Base-by-base conservation (phyloP, 2,113 vertebrate species). In the Pseudorectes ferrugineus region DNA sequence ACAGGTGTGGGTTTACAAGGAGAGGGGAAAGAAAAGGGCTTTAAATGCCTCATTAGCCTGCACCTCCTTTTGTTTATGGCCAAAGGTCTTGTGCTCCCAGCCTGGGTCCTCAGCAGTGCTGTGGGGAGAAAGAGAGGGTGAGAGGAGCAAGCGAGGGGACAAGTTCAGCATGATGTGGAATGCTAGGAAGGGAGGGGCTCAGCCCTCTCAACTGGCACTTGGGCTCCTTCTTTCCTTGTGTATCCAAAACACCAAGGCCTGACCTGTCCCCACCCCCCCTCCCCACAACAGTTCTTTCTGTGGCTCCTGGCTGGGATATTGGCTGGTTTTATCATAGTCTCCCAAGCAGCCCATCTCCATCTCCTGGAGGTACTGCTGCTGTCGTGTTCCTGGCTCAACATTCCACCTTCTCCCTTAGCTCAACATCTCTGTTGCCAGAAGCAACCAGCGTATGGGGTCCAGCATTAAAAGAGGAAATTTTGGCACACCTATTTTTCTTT, bases 1-100 rank as follows among this genome's bases (percentile, higher is more conserved):
- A 43, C 80, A 92, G 84, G 38, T 96, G 84, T 84, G 77, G 21
- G 36, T 96, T 96, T 96, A 96, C 87, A 89, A 94, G 84, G 61
- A 86, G 42, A 84, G 38, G 4, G 80, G 55, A 81, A 91, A 87
- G 42, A 49, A 92, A 38, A 59, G 26, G 28, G 29, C 21, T 95
- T 91, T 66, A 78, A 11, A 10, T 22, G 33, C 48, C 65, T 95
- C 68, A 81, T 91, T 94, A 91, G 48, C 16, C 31, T 89, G 6
- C 33, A 63, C 5, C 35, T 87, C 80, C 63, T 84, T 77, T 80
- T 26, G 1, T 42, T 77, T 45, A 65, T 8, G 10, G 63, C 33
- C 68, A 70, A 52, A 84, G 10, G 2, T 73, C 5, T 74, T 28
- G 33, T 62, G 73, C 13, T 54, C 22, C 25, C 49, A 76, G 33